Evolutionary conservation across 2,888 invertebrate species (phyloP).

Genomic region (Cataglyphis cursor): DNA sequence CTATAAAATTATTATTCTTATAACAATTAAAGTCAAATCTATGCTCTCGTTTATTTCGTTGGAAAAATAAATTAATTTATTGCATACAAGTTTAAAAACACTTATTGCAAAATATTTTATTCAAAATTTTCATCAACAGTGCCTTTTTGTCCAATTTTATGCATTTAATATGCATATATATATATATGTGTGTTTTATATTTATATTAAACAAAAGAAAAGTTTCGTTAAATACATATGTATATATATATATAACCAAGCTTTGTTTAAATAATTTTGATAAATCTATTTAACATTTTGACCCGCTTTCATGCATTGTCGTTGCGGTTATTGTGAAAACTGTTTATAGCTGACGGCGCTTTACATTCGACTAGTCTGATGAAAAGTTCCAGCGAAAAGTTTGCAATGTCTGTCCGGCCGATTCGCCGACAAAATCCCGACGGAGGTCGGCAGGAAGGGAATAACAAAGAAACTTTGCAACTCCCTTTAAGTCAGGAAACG

Average conservation of each 20-base stretch:
- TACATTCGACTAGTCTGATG: constrained; percentile 55
- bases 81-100: neutral
- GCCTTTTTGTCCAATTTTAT: neutral
- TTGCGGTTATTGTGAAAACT: constrained; percentile 23
- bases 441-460: constrained; percentile 47
- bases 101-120: neutral
- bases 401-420: constrained; percentile 36
- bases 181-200: neutral
- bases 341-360: constrained; percentile 37
- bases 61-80: neutral
- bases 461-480: constrained; percentile 65
- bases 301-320: neutral
- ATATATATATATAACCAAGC: neutral
- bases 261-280: neutral
- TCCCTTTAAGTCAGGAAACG: constrained; percentile 64
- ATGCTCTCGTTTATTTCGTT: neutral
- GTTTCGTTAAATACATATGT: neutral
- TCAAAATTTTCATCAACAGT: neutral
- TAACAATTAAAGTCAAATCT: neutral
- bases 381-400: constrained; percentile 61
- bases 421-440: constrained; percentile 31
- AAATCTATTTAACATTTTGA: constrained; percentile 23
- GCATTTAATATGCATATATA: neutral
- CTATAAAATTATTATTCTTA: neutral
- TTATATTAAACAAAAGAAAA: neutral